These are phyloP conservation scores for Phortica okadai DNA, from an alignment of 2,888 invertebrate species.

Conservation along the genomic window DNA sequence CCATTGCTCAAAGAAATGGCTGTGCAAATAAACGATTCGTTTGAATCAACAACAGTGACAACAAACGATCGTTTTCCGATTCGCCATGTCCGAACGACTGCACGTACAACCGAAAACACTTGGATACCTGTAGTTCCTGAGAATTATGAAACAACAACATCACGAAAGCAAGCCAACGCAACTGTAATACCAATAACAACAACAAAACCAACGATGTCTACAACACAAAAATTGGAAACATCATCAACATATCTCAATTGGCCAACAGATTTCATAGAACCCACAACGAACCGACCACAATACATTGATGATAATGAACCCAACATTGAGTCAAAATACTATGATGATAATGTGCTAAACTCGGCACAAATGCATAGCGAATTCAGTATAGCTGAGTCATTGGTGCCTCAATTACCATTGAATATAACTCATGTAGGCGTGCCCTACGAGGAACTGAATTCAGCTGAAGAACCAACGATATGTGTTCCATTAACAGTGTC, in stretches of 20 bases:
- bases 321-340: constrained; percentile 55
- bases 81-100: constrained; percentile 9
- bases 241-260: constrained; percentile 56
- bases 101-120: constrained; percentile 51
- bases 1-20: constrained; percentile 50
- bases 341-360: constrained; percentile 50
- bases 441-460: constrained; percentile 65
- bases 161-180: constrained; percentile 32
- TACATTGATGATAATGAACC: constrained; percentile 40
- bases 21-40: constrained; percentile 64
- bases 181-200: constrained; percentile 33
- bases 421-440: constrained; percentile 68
- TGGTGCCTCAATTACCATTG: constrained; percentile 59
- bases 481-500: constrained; percentile 68
- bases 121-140: constrained; percentile 60
- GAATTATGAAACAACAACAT: constrained; percentile 51
- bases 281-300: constrained; percentile 38
- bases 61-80: not conserved
- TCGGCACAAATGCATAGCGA: constrained; percentile 62
- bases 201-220: constrained; percentile 1
- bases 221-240: constrained; percentile 46
- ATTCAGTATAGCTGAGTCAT: constrained; percentile 60
- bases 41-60: constrained; percentile 50
- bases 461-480: constrained; percentile 66
- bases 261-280: constrained; percentile 66